Evolutionary conservation across 2,113 vertebrate genomes (phyloP), one percentile per base, ranked within the genome.

Genomic region (Varanus komodoensis): DNA sequence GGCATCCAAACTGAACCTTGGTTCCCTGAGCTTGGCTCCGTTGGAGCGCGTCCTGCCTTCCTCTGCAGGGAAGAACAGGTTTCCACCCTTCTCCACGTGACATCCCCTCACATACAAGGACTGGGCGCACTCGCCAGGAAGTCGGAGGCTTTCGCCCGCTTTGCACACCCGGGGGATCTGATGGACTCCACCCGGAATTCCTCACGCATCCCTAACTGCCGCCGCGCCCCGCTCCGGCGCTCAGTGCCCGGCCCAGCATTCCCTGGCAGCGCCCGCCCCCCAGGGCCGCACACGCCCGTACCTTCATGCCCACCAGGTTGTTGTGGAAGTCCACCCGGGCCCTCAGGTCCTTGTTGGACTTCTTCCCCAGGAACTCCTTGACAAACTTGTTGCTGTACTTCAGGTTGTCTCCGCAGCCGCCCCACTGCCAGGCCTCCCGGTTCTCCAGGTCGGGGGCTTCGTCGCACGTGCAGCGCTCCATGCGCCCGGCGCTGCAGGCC

Each of bases 321-420:
- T 99, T 99, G 97, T 99, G 99, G 96, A 99, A 98, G 95, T 99
- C 99, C 94, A 99, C 98, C 0, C 98, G 97, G 75, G 99, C 99
- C 0, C 99, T 97, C 80, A 99, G 97, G 91, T 99, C 99, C 94
- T 99, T 99, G 97, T 98, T 99, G 21, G 99, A 98, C 92, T 99
- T 98, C 97, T 99, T 98, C 92, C 99, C 99, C 93, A 99, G 96
- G 97, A 99, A 99, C 95, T 99, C 99, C 95, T 99, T 99, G 94
- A 99, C 99, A 15, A 99, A 99, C 95, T 99, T 99, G 97, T 99
- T 99, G 97, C 99, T 99, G 93, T 99, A 99, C 90, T 99, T 99
- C 83, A 99, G 98, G 96, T 99, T 99, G 97, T 99, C 99, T 0
- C 99, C 99, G 0, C 99, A 99, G 95, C 99, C 99, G 0, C 99